These are phyloP conservation scores for Archaeoteleia sp. DNA, from an alignment of 2,888 invertebrate genomes.

Conservation along the genomic window DNA sequence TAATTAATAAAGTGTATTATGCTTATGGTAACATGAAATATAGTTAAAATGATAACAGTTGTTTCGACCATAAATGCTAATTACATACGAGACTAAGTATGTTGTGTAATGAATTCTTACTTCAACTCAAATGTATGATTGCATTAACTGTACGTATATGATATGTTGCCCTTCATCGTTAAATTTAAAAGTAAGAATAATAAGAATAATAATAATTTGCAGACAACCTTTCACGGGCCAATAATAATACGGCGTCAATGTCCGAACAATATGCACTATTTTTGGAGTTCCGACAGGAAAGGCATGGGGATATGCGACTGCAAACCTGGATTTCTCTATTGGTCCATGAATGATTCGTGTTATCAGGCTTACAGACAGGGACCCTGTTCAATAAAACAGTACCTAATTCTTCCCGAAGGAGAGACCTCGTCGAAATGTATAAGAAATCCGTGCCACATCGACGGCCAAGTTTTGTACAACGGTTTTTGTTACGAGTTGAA, in stretches of 20 bases:
- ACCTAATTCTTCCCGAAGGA: slow-evolving; percentile 77
- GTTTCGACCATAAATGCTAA: no score
- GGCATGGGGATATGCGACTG: slow-evolving; percentile 81
- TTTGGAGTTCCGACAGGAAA: slow-evolving; percentile 79
- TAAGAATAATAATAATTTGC: no score
- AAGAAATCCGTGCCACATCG: slow-evolving; percentile 78
- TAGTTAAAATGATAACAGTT: no score
- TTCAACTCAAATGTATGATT: no score
- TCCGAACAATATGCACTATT: slow-evolving; percentile 80
- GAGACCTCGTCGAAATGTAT: slow-evolving; percentile 79
- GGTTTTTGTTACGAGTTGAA: slow-evolving; percentile 76
- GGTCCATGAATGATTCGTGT: slow-evolving; percentile 79
- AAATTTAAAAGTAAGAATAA: no score
- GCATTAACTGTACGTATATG: no score
- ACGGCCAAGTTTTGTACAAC: slow-evolving; percentile 76
- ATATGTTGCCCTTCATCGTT: no score
- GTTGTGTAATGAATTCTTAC: no score
- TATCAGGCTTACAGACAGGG: slow-evolving; percentile 80
- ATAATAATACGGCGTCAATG: slow-evolving; percentile 75
- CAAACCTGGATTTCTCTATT: slow-evolving; percentile 76
- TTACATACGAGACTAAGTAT: no score
- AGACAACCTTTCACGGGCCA: no score
- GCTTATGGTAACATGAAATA: no score
- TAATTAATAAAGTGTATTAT: no score
- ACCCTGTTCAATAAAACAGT: slow-evolving; percentile 78